A percentile compares a stretch with the other conserved stretches of the same genome.
Conservation (phyloP, 2,113 vertebrate genomes). For the Plestiodon gilberti region DNA sequence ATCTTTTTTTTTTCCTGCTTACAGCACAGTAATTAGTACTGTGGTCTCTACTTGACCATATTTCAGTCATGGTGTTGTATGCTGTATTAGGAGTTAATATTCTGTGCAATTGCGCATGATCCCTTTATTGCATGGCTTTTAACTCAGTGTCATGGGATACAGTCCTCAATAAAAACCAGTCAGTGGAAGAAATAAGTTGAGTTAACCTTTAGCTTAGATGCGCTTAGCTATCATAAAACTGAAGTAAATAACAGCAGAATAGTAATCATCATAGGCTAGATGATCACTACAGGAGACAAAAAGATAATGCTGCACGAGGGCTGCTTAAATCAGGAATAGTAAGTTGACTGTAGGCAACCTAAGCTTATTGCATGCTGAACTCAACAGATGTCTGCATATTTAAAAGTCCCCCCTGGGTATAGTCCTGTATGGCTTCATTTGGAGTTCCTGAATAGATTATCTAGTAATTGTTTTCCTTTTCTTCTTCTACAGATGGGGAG, state of each 20-base stretch:
- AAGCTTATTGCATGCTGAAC: not conserved
- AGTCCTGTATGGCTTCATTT: not conserved
- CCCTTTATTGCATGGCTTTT: constrained; percentile 46
- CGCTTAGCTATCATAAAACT: constrained; percentile 49
- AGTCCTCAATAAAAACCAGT: constrained; percentile 36
- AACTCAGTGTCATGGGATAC: constrained; percentile 26
- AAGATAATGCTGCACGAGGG: constrained; percentile 23
- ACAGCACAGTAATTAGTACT: constrained; percentile 42
- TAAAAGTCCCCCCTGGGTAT: not conserved
- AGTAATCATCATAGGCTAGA: constrained; percentile 42
- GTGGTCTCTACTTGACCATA: not conserved
- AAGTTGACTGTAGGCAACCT: not conserved
- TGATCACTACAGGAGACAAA: constrained; percentile 48
- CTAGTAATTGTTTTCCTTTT: not conserved
- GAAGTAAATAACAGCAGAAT: constrained; percentile 48
- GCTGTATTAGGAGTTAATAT: constrained; percentile 40
- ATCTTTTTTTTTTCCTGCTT: constrained; percentile 31
- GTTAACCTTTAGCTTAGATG: constrained; percentile 51
- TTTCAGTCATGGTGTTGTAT: constrained; percentile 45
- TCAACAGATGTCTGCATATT: not conserved
- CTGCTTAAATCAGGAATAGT: not conserved
- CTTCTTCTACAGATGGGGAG: constrained; percentile 3
- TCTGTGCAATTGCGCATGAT: constrained; percentile 27
- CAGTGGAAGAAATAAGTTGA: constrained; percentile 42
- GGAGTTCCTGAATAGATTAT: not conserved